These are phyloP conservation scores for Scaeva pyrastri DNA, from an alignment of 2,888 invertebrate genomes.

Conservation along the genomic window DNA sequence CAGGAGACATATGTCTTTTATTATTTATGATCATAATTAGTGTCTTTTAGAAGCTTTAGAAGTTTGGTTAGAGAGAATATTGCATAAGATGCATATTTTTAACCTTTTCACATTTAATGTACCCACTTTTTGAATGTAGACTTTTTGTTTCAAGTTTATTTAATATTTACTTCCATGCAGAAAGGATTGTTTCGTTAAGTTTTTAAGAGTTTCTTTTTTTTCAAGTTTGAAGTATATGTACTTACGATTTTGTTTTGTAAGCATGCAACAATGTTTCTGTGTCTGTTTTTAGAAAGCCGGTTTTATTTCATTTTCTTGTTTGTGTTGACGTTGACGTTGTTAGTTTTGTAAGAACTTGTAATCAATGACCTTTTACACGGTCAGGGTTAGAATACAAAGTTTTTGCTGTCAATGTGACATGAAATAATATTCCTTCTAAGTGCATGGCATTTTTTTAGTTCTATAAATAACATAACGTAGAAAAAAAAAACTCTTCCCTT, in stretches of 20 bases:
- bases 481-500: not conserved
- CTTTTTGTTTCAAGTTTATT: not conserved
- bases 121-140: not conserved
- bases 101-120: not conserved
- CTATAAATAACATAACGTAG: not conserved
- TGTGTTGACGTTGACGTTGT: not conserved
- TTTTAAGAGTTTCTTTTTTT: not conserved
- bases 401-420: constrained; percentile 16
- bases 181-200: not conserved
- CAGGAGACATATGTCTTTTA: constrained; percentile 18
- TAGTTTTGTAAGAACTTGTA: constrained; percentile 1
- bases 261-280: constrained; percentile 28
- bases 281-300: constrained; percentile 2
- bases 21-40: constrained; percentile 50
- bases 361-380: constrained; percentile 17
- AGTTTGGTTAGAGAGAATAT: constrained; percentile 9
- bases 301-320: not conserved
- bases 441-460: not conserved
- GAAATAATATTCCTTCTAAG: not conserved
- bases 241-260: not conserved
- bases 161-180: not conserved
- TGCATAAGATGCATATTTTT: constrained; percentile 20
- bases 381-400: constrained; percentile 1
- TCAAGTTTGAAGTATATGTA: not conserved
- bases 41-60: constrained; percentile 6